Evolutionary conservation across 2,888 invertebrate species (phyloP).

Genomic region (Heliothis peltigera): DNA sequence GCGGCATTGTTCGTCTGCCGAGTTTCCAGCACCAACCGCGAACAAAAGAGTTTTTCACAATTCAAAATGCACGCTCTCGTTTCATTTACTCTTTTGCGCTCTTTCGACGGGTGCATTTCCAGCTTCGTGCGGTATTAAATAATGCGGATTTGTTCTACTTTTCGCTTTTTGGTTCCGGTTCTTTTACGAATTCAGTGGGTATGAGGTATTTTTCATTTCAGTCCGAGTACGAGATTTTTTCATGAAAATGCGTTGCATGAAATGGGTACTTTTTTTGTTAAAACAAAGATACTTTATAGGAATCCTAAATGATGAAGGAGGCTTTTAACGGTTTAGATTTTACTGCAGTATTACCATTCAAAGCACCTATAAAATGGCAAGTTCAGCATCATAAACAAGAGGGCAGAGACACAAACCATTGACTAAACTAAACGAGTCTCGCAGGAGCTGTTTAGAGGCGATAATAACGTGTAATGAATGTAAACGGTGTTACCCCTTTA

Average conservation of each 20-base stretch:
- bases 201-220: slow-evolving; percentile 65
- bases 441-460: slow-evolving; percentile 82
- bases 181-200: slow-evolving; percentile 67
- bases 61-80: slow-evolving; percentile 89
- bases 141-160: slow-evolving; percentile 84
- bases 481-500: slow-evolving; percentile 75
- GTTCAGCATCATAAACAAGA: slow-evolving; percentile 58
- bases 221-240: slow-evolving; percentile 52
- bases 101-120: slow-evolving; percentile 87
- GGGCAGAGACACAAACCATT: slow-evolving; percentile 71
- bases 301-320: neutral
- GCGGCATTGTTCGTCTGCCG: slow-evolving; percentile 85
- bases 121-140: slow-evolving; percentile 87
- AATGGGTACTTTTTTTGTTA: slow-evolving; percentile 19
- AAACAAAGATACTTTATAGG: neutral
- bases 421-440: slow-evolving; percentile 80
- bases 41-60: slow-evolving; percentile 89
- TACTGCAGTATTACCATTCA: slow-evolving; percentile 15
- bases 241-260: slow-evolving; percentile 22
- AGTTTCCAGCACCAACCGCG: slow-evolving; percentile 81
- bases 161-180: slow-evolving; percentile 75
- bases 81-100: slow-evolving; percentile 89
- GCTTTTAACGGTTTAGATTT: neutral
- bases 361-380: slow-evolving; percentile 42
- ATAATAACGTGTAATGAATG: slow-evolving; percentile 87